Conservation (phyloP, 2,113 vertebrate genomes). For the Gracilinanus agilis region DNA sequence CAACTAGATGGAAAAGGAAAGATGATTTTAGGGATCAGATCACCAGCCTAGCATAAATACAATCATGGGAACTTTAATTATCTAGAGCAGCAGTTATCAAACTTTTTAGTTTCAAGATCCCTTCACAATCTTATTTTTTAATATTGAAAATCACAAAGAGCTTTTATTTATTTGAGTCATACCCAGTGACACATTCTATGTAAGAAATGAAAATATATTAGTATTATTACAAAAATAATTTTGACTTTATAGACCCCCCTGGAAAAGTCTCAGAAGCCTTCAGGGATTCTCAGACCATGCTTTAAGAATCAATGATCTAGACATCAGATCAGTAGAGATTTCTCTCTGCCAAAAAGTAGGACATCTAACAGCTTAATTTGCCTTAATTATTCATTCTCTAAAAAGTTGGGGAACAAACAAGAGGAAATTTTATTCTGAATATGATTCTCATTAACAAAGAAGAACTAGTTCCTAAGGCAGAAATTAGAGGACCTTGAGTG, state of each 20-base stretch:
- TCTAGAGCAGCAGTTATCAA: background rate
- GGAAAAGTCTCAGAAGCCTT: background rate
- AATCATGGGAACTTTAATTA: background rate
- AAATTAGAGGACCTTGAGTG: background rate
- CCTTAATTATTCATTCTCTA: background rate
- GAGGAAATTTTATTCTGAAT: background rate
- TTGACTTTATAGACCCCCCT: background rate
- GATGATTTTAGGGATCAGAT: background rate
- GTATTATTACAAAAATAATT: background rate
- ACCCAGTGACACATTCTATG: background rate
- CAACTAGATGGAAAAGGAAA: background rate
- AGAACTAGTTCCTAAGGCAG: background rate
- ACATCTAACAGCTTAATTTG: background rate
- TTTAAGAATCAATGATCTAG: background rate
- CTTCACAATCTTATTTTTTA: background rate
- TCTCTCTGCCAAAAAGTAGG: no score
- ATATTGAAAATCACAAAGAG: background rate
- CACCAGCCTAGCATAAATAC: background rate
- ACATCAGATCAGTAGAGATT: background rate
- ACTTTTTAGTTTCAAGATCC: background rate
- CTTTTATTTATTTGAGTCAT: background rate
- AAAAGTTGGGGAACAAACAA: background rate
- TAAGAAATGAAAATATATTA: background rate
- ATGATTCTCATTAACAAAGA: background rate
- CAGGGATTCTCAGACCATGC: no score